phyloP scores from a whole-genome alignment of 2,888 invertebrate species.

The Gnatocerus cornutus region DNA sequence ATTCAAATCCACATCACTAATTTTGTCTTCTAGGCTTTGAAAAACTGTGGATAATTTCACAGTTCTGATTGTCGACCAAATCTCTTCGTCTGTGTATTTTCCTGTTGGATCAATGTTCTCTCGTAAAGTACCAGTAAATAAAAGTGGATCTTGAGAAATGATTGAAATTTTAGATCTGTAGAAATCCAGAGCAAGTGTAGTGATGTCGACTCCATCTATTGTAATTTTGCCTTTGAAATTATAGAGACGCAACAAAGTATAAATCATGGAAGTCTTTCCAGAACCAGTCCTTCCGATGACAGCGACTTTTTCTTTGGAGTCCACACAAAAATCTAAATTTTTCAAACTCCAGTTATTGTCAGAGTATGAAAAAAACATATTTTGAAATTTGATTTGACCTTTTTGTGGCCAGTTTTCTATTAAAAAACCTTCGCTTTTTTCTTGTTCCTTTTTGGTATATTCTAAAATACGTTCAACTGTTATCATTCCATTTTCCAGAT shows the following conservation, averaged over 20 bases:
- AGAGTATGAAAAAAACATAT: no score
- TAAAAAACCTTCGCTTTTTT: slow-evolving; percentile 66
- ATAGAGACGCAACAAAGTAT: slow-evolving; percentile 80
- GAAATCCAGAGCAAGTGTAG: slow-evolving; percentile 71
- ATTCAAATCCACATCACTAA: neutral
- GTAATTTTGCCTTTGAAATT: slow-evolving; percentile 74
- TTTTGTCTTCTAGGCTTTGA: neutral
- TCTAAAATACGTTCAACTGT: slow-evolving; percentile 86
- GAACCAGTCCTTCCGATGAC: slow-evolving; percentile 76
- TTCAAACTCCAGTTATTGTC: slow-evolving; percentile 55
- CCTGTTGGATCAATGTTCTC: slow-evolving; percentile 93
- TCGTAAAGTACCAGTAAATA: slow-evolving; percentile 90
- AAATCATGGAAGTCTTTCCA: slow-evolving; percentile 77
- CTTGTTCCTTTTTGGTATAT: slow-evolving; percentile 67
- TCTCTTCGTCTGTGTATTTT: slow-evolving; percentile 75
- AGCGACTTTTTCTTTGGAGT: slow-evolving; percentile 83
- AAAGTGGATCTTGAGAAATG: slow-evolving; percentile 76
- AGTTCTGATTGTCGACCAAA: slow-evolving; percentile 80
- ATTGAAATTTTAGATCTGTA: slow-evolving; percentile 74
- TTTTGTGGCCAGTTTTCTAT: slow-evolving; percentile 78
- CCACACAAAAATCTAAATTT: slow-evolving; percentile 79
- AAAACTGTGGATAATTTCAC: neutral
- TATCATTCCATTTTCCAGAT: slow-evolving; percentile 84
- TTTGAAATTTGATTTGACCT: slow-evolving; percentile 72
- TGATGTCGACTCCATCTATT: slow-evolving; percentile 77